Percentiles rank a stretch among this genome's conserved stretches.
These are phyloP conservation scores for Eumacrocentrus americanus DNA, from an alignment of 2,888 invertebrate species.

Conservation along the genomic window DNA sequence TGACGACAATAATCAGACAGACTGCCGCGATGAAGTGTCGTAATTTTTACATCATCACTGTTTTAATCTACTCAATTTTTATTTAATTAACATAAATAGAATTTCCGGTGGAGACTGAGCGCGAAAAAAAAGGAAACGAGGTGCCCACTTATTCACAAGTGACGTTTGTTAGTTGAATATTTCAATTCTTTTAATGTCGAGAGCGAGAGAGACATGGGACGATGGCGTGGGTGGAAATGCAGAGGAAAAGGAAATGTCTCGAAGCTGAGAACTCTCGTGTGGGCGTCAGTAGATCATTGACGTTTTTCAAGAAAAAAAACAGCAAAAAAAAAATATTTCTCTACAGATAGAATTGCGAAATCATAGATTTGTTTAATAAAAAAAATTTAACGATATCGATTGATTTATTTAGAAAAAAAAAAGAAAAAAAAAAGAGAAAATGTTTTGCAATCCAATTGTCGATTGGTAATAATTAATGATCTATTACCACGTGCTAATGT, in stretches of 20 bases:
- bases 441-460: constrained; percentile 5
- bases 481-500: not conserved
- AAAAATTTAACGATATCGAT: constrained; percentile 41
- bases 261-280: constrained; percentile 12
- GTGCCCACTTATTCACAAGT: not conserved
- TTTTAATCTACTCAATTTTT: not conserved
- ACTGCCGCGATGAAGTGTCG: constrained; percentile 20
- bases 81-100: not conserved
- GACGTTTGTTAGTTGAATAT: not conserved
- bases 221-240: constrained; percentile 13
- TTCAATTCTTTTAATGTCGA: not conserved
- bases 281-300: constrained; percentile 12
- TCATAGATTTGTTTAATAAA: not conserved
- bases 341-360: too few relatives aligned
- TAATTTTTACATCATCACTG: constrained; percentile 2
- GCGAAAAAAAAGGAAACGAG: not conserved
- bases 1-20: constrained; percentile 5
- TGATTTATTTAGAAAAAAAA: constrained; percentile 38
- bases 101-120: not conserved
- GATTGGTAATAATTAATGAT: not conserved
- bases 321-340: constrained; percentile 13
- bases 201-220: too few relatives aligned
- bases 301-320: not conserved
- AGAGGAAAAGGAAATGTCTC: constrained; percentile 22
- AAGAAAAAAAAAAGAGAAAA: not conserved